phyloP scores from a whole-genome alignment of 2,888 invertebrate genomes.

The Aspidiotus rigidus region DNA sequence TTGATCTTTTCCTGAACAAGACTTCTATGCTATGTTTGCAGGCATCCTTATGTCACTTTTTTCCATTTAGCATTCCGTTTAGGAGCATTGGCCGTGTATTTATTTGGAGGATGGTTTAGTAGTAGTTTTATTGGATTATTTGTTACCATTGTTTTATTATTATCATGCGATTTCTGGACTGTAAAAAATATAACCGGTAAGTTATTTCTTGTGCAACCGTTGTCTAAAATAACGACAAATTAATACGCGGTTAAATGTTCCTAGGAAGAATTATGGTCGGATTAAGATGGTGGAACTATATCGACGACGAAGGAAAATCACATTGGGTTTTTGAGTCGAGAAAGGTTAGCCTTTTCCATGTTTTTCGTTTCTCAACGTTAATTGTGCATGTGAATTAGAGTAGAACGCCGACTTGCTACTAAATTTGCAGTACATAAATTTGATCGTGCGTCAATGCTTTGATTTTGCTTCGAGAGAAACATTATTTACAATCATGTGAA shows the following conservation, averaged over 20 bases:
- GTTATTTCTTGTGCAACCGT: background rate
- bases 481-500: too few species aligned
- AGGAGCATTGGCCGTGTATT: constrained; percentile 72
- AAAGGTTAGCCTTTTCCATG: constrained; percentile 53
- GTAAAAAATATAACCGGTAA: constrained; percentile 85
- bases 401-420: too few species aligned
- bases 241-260: constrained; percentile 32
- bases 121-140: constrained; percentile 93
- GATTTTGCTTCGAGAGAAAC: too few species aligned
- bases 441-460: too few species aligned
- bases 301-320: constrained; percentile 92
- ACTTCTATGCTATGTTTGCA: constrained; percentile 45
- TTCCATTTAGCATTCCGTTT: constrained; percentile 84
- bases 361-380: too few species aligned
- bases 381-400: too few species aligned
- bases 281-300: constrained; percentile 98
- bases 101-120: constrained; percentile 82
- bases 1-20: constrained; percentile 3
- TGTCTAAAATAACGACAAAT: background rate
- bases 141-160: constrained; percentile 74
- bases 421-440: too few species aligned
- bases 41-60: constrained; percentile 85
- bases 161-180: constrained; percentile 98
- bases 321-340: constrained; percentile 96
- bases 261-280: constrained; percentile 85